Evolutionary conservation across 2,888 invertebrate species (phyloP), one percentile per base, ranked within the genome.

Genomic region (Drosophila kambysellisi): DNA sequence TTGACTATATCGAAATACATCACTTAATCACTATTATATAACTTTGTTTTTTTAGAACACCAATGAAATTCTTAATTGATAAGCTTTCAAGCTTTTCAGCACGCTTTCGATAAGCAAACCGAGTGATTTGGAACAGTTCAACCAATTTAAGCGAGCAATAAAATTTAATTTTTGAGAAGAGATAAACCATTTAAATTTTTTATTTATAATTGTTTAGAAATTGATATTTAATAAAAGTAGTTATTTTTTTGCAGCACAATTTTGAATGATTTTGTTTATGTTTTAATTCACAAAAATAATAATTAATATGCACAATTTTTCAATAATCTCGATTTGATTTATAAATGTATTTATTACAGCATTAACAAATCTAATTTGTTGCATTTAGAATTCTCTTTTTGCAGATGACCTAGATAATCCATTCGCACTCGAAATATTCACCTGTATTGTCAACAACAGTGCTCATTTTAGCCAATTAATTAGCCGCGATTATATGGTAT

Each of bases 401-500:
- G 11, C 41, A 73, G 20, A 53, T 35, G 52, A 35, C 39, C 39
- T n/a, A 59, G 41, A 17, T 17, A 56, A 30, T 32, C 43, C 12
- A 1, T 41, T 15, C 33, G 11, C 35, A 46, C 30, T 37, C 6
- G 29, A 29, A 35, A 50, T 68, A 79, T 79, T 87, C 66, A 83
- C 88, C 88, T 84, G 69, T 70, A 37, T 72, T 76, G 46, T 84
- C 71, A 9, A 25, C 41, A 25, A 35, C 9, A 25, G 50, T 57
- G 33, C 61, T 58, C 88, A 83, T 83, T 60, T 48, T 56, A 25
- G 11, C 39, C 25, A 64, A 54, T 50, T 52, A 48, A 35, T 71
- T 37, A 41, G 25, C 39, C 17, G n/a, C 29, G 37, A 46, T 30
- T 30, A 29, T 51, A 29, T 46, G 29, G 29, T 41, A n/a, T 33